phyloP scores from a whole-genome alignment of 37 sponge, comb jelly and placozoan species.

The Oscarella lobularis region DNA sequence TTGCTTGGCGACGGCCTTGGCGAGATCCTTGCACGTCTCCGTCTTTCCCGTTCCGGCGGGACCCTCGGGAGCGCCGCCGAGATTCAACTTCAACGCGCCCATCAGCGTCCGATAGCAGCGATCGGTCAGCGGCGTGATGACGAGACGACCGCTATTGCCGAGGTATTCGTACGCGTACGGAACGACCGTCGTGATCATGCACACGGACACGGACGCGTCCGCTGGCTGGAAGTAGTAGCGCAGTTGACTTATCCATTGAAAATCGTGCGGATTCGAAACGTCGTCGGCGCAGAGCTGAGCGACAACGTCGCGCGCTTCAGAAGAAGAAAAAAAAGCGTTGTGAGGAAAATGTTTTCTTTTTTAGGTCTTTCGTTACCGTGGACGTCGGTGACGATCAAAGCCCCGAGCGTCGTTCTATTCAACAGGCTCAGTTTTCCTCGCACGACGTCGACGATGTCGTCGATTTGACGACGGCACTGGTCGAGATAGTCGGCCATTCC shows the following conservation, averaged over 20 bases:
- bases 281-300: constrained; percentile 10
- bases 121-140: constrained; percentile 33
- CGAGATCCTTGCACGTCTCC: constrained; percentile 36
- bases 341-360: too few relatives aligned
- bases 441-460: constrained; percentile 18
- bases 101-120: constrained; percentile 33
- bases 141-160: constrained; percentile 19
- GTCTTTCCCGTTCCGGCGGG: constrained; percentile 45
- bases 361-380: too few relatives aligned
- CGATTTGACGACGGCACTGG: constrained; percentile 20
- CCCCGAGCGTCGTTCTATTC: constrained; percentile 27
- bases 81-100: constrained; percentile 27
- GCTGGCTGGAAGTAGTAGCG: constrained; percentile 18
- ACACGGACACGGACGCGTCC: constrained; percentile 14
- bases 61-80: constrained; percentile 28
- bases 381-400: constrained; percentile 28
- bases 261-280: constrained; percentile 3
- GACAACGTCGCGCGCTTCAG: constrained; percentile 20
- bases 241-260: constrained; percentile 28
- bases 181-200: constrained; percentile 23
- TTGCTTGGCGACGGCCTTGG: constrained; percentile 37
- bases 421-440: constrained; percentile 28
- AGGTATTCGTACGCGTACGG: constrained; percentile 24
- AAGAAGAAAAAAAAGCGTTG: not conserved
- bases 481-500: constrained; percentile 11